Evolutionary conservation across 2,113 vertebrate species (phyloP), one percentile per base, ranked within the genome.

Genomic region (Corythornis vintsioides): DNA sequence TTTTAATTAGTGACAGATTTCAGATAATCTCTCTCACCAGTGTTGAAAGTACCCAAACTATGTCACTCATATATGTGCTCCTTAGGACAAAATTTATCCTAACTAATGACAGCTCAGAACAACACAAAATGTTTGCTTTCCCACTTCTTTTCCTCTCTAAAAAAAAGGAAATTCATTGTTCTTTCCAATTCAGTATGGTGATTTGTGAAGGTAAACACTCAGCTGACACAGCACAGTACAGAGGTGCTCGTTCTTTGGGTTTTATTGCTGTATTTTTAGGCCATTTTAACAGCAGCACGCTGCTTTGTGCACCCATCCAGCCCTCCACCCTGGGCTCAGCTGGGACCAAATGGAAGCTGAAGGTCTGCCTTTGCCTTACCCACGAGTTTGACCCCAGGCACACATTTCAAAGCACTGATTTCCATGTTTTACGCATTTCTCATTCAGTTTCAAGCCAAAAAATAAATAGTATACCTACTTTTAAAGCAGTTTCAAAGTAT

Each of bases 401-500:
- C 10, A 40, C 4, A 53, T 92, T 93, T 81, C 48, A 86, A 94
- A 86, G 31, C 4, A 11, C 21, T 50, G 40, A 73, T 86, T 70
- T 88, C 83, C 25, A 83, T 64, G 22, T 29, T 91, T 70, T 40
- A 79, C 26, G 13, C 66, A 90, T 81, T 91, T 86, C 35, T 66
- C 88, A 79, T 57, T 79, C 61, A 63, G 15, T 89, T 91, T 85
- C 31, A 77, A 22, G 31, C 76, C 90, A 85, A 59, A 89, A 86
- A 86, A 82, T 56, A 87, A 91, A 67, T 74, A 88, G 67, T 33
- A 67, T 10, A 50, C 3, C 18, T 6, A 15, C 29, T 81, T 89
- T 70, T 25, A 35, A 73, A 3, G 3, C 35, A 67, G 35, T n/a
- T 18, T 55, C 3, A 24, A 61, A 47, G 57, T 31, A 50, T 17